Percentiles rank a stretch among this genome's conserved stretches.
phyloP scores from a whole-genome alignment of 2,113 vertebrate genomes.

The Ochotona curzoniae region DNA sequence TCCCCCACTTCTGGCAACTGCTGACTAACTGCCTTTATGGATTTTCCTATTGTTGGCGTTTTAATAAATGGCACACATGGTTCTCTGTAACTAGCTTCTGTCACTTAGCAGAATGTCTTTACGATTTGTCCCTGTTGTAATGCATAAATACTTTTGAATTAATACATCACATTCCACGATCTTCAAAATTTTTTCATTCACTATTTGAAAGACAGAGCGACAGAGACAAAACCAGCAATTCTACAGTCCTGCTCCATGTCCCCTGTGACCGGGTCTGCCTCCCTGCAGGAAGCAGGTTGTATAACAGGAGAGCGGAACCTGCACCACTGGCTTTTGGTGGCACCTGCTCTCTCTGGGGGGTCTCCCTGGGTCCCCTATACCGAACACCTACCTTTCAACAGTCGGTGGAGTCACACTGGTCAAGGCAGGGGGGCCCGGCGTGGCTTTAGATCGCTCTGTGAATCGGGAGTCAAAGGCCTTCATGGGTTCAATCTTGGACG shows the following conservation, averaged over 20 bases:
- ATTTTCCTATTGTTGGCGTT: not conserved
- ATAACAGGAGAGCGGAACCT: not conserved
- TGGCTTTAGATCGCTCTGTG: conserved; percentile 98
- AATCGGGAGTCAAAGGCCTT: conserved; percentile 98
- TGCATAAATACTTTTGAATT: too few relatives aligned
- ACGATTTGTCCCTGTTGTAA: not conserved
- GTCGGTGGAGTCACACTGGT: conserved; percentile 88
- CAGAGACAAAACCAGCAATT: not conserved
- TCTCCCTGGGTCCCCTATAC: not conserved
- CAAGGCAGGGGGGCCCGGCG: conserved; percentile 90
- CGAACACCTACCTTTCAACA: conserved; percentile 89
- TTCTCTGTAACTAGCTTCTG: not conserved
- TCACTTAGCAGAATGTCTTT: not conserved
- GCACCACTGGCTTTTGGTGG: too few relatives aligned
- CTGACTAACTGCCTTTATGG: not conserved
- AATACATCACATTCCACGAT: not conserved
- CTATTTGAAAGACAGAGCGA: too few relatives aligned
- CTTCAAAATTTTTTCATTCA: too few relatives aligned
- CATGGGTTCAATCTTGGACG: conserved; percentile 98
- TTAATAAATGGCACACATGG: not conserved
- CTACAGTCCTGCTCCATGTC: not conserved
- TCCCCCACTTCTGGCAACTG: not conserved
- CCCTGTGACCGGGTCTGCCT: not conserved
- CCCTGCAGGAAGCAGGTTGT: not conserved
- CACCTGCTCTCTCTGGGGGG: accelerated